A percentile compares a stretch with the other conserved stretches of the same genome.
Conservation (phyloP, 2,888 invertebrate species). For the Drosophila engyochracea region DNA sequence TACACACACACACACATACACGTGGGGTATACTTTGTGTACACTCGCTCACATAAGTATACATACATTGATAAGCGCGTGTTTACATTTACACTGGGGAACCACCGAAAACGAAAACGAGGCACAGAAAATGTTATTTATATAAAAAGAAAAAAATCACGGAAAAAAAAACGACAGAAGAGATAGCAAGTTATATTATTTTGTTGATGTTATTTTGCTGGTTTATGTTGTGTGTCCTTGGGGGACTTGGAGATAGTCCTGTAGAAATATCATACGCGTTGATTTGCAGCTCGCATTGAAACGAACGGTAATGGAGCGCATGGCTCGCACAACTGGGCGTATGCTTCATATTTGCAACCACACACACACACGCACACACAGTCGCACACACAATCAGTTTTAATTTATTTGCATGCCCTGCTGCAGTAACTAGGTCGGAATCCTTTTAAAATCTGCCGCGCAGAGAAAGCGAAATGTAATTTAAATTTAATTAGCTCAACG, state of each 20-base stretch:
- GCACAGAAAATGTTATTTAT: constrained; percentile 58
- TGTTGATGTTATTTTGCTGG: constrained; percentile 33
- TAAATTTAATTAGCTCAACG: constrained; percentile 66
- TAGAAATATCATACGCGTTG: constrained; percentile 67
- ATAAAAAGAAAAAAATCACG: constrained; percentile 18
- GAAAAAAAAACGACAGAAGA: constrained; percentile 38
- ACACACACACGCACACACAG: background rate
- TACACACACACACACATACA: constrained; percentile 14
- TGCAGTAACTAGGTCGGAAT: constrained; percentile 36
- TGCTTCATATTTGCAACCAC: constrained; percentile 44
- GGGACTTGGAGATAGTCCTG: constrained; percentile 47
- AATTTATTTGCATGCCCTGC: constrained; percentile 58
- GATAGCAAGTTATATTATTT: constrained; percentile 70
- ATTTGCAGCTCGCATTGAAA: constrained; percentile 54
- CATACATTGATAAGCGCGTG: constrained; percentile 69
- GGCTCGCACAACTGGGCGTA: constrained; percentile 22
- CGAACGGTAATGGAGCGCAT: constrained; percentile 26
- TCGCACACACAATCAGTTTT: constrained; percentile 63
- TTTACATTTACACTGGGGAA: constrained; percentile 76
- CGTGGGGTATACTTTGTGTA: constrained; percentile 9
- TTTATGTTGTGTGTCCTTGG: constrained; percentile 46
- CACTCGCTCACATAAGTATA: constrained; percentile 35
- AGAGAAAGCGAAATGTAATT: constrained; percentile 59
- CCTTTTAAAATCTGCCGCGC: constrained; percentile 44
- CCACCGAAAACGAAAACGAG: constrained; percentile 47